phyloP scores from a whole-genome alignment of 2,797 vertebrate genomes.

The Muscicapa comitata region DNA sequence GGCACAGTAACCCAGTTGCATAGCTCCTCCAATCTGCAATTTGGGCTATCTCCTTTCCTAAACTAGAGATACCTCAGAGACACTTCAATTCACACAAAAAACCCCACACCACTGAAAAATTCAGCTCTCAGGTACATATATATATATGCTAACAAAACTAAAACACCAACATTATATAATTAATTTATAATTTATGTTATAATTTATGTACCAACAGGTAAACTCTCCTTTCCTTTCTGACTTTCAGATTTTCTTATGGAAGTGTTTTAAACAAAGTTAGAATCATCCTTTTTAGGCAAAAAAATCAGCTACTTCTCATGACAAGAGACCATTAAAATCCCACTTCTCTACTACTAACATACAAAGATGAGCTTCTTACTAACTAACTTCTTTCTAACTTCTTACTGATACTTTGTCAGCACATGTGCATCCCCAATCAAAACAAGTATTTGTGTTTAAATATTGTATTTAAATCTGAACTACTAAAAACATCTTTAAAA shows the following conservation, averaged over 20 bases:
- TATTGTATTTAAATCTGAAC: neutral
- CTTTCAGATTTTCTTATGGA: neutral
- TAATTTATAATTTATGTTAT: too few relatives aligned
- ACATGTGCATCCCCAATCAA: neutral
- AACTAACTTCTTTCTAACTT: too few relatives aligned
- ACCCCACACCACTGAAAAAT: neutral
- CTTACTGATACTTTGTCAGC: neutral
- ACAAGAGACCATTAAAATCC: neutral
- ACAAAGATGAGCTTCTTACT: neutral
- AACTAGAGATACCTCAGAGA: neutral
- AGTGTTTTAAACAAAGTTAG: neutral
- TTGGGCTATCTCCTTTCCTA: neutral
- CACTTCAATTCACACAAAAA: neutral
- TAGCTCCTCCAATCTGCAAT: neutral
- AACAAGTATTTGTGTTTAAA: neutral
- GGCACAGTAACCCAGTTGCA: conserved; percentile 25
- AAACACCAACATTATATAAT: neutral
- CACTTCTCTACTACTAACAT: neutral
- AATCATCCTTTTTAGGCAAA: neutral
- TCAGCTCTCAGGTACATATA: neutral
- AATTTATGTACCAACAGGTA: neutral
- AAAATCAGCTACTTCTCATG: neutral
- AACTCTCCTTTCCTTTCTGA: neutral
- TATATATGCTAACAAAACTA: neutral
- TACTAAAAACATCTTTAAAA: neutral